phyloP scores from a whole-genome alignment of 2,888 invertebrate species.

The Napeogenes sylphis region DNA sequence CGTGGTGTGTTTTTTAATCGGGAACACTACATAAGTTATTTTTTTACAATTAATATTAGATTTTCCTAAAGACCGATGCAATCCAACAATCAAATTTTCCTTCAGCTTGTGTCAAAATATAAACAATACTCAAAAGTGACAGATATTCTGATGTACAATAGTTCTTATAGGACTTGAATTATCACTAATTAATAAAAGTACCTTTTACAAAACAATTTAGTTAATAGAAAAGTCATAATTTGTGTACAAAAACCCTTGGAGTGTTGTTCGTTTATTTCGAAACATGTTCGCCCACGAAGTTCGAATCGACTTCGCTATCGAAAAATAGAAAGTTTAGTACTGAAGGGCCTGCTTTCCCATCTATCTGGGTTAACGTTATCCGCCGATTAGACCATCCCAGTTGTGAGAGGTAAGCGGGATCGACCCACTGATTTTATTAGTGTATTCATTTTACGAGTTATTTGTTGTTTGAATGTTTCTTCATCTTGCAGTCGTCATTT shows the following conservation, averaged over 20 bases:
- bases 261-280: conserved; percentile 25
- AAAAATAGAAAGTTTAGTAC: conserved; percentile 76
- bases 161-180: too few species aligned
- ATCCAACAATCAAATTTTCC: too few species aligned
- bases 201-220: background rate
- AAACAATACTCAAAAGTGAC: too few species aligned
- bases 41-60: too few species aligned
- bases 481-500: background rate
- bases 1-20: too few species aligned
- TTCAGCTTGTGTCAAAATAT: too few species aligned
- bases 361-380: conserved; percentile 59
- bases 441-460: conserved; percentile 12
- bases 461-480: background rate
- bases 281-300: conserved; percentile 64
- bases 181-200: too few species aligned
- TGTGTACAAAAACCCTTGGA: too few species aligned
- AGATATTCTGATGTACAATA: too few species aligned
- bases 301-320: conserved; percentile 64
- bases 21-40: too few species aligned
- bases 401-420: conserved; percentile 31
- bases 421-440: conserved; percentile 26
- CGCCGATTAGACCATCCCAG: conserved; percentile 28
- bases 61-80: too few species aligned
- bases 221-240: too few species aligned
- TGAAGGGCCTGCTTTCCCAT: conserved; percentile 67